Conservation (phyloP, 2,113 vertebrate species). For the Pachycephala philippinensis region DNA sequence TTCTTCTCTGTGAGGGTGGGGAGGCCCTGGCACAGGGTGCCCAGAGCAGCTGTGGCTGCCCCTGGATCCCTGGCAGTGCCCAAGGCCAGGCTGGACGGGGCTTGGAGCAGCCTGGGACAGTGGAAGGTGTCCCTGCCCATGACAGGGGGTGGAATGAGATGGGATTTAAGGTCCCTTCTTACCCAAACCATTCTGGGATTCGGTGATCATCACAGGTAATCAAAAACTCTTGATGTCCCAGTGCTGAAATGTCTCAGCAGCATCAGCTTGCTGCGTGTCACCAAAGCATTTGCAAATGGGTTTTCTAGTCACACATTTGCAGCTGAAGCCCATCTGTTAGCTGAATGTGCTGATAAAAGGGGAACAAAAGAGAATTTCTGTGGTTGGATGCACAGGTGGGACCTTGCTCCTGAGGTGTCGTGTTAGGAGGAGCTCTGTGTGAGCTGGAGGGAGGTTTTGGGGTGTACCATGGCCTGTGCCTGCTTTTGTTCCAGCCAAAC, state of each 20-base stretch:
- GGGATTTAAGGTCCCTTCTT: background rate
- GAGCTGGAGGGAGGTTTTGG: background rate
- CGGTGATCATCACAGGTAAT: background rate
- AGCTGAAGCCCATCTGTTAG: background rate
- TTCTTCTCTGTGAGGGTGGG: rapidly evolving
- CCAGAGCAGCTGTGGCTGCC: background rate
- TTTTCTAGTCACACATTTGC: background rate
- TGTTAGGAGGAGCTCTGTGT: background rate
- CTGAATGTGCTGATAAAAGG: background rate
- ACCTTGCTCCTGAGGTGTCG: background rate
- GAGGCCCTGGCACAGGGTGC: background rate
- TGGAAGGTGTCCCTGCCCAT: background rate
- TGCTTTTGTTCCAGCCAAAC: rapidly evolving
- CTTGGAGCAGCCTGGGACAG: rapidly evolving
- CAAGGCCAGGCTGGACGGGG: rapidly evolving
- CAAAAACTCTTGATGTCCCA: background rate
- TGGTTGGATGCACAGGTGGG: background rate
- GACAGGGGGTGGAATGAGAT: background rate
- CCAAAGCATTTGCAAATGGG: background rate
- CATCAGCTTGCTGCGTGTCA: background rate
- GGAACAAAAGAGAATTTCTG: background rate
- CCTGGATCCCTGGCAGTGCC: background rate
- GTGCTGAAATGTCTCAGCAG: background rate
- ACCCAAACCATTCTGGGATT: background rate
- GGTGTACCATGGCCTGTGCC: rapidly evolving